Base-by-base conservation (phyloP, 1,140 invertebrate genomes). In the Coptotermes formosanus region DNA sequence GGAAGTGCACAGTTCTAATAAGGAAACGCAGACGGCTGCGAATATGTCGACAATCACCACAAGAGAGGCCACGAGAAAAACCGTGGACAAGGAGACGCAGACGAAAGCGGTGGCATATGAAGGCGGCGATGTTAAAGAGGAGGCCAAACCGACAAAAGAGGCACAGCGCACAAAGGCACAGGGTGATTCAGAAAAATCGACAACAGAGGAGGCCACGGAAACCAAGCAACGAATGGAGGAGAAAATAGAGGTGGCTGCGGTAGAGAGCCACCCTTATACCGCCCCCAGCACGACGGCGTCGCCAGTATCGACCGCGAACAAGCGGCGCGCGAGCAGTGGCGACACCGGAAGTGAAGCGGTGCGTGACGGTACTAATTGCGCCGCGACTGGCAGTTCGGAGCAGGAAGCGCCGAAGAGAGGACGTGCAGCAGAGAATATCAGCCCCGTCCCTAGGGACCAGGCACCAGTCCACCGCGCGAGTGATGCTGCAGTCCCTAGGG, bases 331-430 rank as follows among this genome's bases (percentile, higher is more conserved):
- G 44, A 44, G 75, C 75, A 38, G 85, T 64, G 59, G 32, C 59
- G 85, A 44, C 85, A 55, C 23, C 85, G 85, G 75, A 48, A 52
- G 43, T 44, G 85, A 84, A n/a, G 85, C 75, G 75, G 85, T 32
- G 55, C 38, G n/a, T 45, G 82, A 44, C 52, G 84, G 84, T 14
- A 38, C 32, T 45, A 45, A 16, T 21, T 38, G 32, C 82, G 21
- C 44, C 82, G 38, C 83, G 43, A 44, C 69, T 43, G 85, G 16
- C 85, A 86, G 86, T 84, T n/a, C 30, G 69, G 86, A 81, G 86
- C 83, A 59, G 69, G 83, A 44, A 44, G 83, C 69, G 48, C 59
- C 45, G 43, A 25, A 44, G 45, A 45, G 48, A 21, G 83, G 86
- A 43, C n/a, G 86, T 43, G 32, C 83, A 43, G 75, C 9, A 21